Conservation (phyloP, 2,113 vertebrate species). For the Gymnocephalus cernua region DNA sequence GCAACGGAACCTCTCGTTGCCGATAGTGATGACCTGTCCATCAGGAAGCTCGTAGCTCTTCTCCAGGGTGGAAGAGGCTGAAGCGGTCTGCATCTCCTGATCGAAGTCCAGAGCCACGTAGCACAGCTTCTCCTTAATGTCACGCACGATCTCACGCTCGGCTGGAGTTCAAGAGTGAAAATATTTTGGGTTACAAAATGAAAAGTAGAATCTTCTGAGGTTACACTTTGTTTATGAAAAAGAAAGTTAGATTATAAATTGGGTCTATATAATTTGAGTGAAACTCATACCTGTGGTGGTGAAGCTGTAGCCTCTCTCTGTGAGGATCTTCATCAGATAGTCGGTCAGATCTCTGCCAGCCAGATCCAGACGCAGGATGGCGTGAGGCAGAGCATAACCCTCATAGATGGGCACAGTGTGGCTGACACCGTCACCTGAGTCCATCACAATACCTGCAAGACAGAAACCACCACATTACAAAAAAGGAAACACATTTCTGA, state of each 20-base stretch:
- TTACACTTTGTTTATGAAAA: too few species aligned
- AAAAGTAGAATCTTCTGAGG: too few species aligned
- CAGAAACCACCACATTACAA: neutral
- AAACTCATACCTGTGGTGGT: conserved; percentile 85
- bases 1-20: conserved; percentile 97
- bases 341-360: conserved; percentile 95
- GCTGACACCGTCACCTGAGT: conserved; percentile 93
- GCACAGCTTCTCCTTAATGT: conserved; percentile 98
- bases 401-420: conserved; percentile 95
- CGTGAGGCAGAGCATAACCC: conserved; percentile 92
- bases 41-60: conserved; percentile 98
- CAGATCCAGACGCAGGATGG: conserved; percentile 94
- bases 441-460: conserved; percentile 90
- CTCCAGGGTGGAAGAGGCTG: conserved; percentile 92
- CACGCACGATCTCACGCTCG: conserved; percentile 95
- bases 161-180: conserved; percentile 78
- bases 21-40: conserved; percentile 97
- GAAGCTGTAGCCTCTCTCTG: conserved; percentile 94
- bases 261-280: accelerated
- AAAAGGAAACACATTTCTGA: neutral
- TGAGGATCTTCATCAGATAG: conserved; percentile 97
- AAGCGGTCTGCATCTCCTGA: conserved; percentile 88
- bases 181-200: neutral
- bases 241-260: neutral
- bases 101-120: conserved; percentile 96